phyloP scores from a whole-genome alignment of 2,888 invertebrate genomes.

The Myathropa florea region DNA sequence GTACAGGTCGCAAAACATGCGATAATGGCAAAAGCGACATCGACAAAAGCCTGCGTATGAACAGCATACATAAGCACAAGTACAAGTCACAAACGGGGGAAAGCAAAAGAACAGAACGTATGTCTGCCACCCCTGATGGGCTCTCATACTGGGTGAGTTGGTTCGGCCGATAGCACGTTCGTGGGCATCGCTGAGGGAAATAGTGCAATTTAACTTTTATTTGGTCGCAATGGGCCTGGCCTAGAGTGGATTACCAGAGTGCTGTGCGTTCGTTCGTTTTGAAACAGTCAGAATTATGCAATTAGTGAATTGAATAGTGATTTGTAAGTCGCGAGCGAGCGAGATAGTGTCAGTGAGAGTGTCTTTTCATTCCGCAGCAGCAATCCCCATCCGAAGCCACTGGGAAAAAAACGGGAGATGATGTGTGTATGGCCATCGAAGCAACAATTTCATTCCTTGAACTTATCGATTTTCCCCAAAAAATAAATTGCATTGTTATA shows the following conservation, averaged over 20 bases:
- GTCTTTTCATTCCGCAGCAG: not conserved
- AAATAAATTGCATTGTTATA: conserved; percentile 41
- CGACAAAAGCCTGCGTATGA: no score
- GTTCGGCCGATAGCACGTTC: conserved; percentile 59
- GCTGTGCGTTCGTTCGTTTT: conserved; percentile 12
- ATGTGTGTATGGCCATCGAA: conserved; percentile 20
- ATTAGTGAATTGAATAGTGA: conserved; percentile 12
- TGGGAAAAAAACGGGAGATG: not conserved
- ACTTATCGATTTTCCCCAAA: conserved; percentile 63
- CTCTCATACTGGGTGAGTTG: conserved; percentile 59
- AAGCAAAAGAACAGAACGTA: conserved; percentile 22
- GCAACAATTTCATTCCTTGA: conserved; percentile 63
- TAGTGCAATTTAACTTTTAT: conserved; percentile 11
- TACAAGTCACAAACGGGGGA: conserved; percentile 21
- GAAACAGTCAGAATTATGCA: conserved; percentile 25
- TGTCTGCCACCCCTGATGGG: conserved; percentile 38
- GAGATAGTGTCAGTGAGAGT: not conserved
- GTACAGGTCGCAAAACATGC: conserved; percentile 1
- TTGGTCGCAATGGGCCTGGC: conserved; percentile 3
- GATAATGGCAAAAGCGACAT: no score
- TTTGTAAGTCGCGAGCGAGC: not conserved
- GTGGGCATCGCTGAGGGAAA: conserved; percentile 45
- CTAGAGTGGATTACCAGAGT: conserved; percentile 18
- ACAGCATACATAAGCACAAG: not conserved
- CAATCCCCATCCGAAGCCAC: not conserved